Base-by-base conservation (phyloP, 2,888 invertebrate genomes). In the Rosalia funebris region DNA sequence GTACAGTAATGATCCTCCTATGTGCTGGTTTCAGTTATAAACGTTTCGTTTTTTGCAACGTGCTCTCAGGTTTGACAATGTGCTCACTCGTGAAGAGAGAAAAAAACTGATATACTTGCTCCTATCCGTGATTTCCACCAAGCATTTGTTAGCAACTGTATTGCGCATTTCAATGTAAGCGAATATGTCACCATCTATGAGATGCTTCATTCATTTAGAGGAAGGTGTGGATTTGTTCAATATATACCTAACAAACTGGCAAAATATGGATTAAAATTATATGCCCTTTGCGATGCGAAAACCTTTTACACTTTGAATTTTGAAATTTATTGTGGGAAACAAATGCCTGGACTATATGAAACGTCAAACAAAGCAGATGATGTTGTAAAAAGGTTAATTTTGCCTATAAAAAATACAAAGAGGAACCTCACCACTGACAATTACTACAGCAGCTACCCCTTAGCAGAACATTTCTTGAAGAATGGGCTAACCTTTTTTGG, bases 401-500 rank as follows among this genome's bases (percentile, higher is more conserved):
- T 17, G 34, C 68, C 63, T 15, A 60, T 68, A 42, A 50, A 69
- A 65, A 62, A 9, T 57, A 25, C 55, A 17, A 63, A 66, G 11
- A 60, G 66, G 58, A 70, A 71, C 52, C n/a, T 69, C 2, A 69
- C 70, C n/a, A 63, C 63, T 7, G 60, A 70, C 54, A 66, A 68
- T 39, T 65, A 60, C 50, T 64, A 67, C 37, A 63, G 46, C 16
- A 65, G 61, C 52, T 62, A 58, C 52, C 57, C 65, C n/a, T 46
- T 71, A 17, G 68, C 63, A 1, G 41, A 60, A 54, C 37, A 60
- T 48, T 54, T 68, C 14, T 41, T 70, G 1, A 15, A 50, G 39
- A 65, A 69, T 50, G 56, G 65, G 45, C 56, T 70, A 32, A 69
- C 63, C 9, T 63, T 57, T 34, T 20, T 63, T 34, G 62, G 68